Conservation (phyloP, 2,113 vertebrate species). For the Neopipo cinnamomea region DNA sequence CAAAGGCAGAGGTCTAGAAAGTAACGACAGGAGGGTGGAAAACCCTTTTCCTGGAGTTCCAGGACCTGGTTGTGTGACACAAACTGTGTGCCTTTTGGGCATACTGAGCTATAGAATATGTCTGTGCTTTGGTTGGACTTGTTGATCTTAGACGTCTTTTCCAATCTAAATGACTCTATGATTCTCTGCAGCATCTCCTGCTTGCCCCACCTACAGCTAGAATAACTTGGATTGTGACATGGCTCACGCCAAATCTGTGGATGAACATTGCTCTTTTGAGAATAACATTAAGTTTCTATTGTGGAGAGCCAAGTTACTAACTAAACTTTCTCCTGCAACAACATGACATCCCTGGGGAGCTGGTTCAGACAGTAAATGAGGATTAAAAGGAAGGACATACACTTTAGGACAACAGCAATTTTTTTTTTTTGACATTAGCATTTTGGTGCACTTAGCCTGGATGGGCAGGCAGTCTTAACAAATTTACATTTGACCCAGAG, state of each 20-base stretch:
- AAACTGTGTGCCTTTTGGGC: not conserved
- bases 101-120: not conserved
- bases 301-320: accelerated
- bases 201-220: not conserved
- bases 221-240: not conserved
- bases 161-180: not conserved
- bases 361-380: not conserved
- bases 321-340: not conserved
- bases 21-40: not conserved
- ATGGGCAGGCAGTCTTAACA: not conserved
- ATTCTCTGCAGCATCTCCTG: not conserved
- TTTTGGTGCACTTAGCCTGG: not conserved
- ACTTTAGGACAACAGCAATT: not conserved
- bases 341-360: not conserved
- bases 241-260: not conserved
- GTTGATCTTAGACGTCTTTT: not conserved
- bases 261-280: not conserved
- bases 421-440: not conserved
- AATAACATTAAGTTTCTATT: not conserved
- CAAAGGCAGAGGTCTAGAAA: not conserved
- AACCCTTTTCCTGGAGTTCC: not conserved
- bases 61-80: not conserved
- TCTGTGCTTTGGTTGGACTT: not conserved
- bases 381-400: not conserved
- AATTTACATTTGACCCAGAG: not conserved